Evolutionary conservation across 2,113 vertebrate species (phyloP).

Genomic region (Syngnathus floridae): DNA sequence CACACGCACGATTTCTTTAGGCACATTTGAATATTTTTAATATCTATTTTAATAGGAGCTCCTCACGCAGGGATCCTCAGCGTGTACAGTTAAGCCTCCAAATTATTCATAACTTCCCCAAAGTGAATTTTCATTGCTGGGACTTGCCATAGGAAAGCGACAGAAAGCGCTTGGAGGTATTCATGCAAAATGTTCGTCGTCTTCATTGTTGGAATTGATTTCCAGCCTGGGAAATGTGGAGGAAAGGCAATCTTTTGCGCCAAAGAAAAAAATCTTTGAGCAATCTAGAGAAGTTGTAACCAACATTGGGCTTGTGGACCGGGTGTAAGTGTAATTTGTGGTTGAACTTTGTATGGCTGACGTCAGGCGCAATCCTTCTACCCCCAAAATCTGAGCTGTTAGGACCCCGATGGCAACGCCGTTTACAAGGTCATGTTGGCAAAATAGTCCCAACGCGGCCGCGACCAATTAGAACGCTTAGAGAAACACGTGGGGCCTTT

Average conservation of each 20-base stretch:
- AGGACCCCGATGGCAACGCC: background rate
- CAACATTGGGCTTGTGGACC: too few relatives aligned
- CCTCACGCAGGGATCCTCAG: background rate
- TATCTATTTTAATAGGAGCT: background rate
- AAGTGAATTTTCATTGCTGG: background rate
- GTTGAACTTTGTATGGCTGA: too few relatives aligned
- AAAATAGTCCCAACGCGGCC: conserved; percentile 9
- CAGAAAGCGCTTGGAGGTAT: background rate
- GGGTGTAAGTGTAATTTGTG: too few relatives aligned
- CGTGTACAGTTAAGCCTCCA: background rate
- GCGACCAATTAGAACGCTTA: conserved; percentile 55
- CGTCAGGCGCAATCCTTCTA: too few relatives aligned
- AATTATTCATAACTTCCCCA: background rate
- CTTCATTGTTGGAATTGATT: background rate
- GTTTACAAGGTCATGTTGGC: background rate
- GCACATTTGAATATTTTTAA: background rate
- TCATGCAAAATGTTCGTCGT: background rate
- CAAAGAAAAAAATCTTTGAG: background rate
- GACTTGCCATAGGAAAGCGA: background rate
- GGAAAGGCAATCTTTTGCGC: background rate
- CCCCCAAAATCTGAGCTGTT: background rate
- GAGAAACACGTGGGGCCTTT: conserved; percentile 48
- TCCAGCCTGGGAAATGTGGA: background rate
- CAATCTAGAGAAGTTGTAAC: too few relatives aligned
- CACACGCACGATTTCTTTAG: background rate